These are phyloP conservation scores for Mormyrus iriodes DNA, from an alignment of 2,113 vertebrate genomes.

Conservation along the genomic window DNA sequence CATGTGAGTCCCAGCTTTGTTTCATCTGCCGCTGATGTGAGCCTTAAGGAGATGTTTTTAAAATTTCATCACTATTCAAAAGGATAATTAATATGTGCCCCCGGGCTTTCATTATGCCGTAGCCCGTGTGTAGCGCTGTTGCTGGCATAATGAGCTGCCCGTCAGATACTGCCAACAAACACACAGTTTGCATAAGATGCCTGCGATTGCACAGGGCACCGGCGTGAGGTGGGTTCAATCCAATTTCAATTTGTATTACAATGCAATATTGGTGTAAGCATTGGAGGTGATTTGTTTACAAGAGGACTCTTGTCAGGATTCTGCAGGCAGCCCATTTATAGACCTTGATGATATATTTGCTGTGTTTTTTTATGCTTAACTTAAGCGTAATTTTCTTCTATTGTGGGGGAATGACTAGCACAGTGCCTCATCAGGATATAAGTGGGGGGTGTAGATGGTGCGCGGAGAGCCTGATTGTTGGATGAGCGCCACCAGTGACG, in stretches of 20 bases:
- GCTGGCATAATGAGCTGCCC: conserved; percentile 94
- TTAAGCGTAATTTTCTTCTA: not conserved
- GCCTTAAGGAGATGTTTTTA: conserved; percentile 98
- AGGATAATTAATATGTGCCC: conserved; percentile 99
- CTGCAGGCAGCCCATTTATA: conserved; percentile 62
- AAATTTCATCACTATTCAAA: conserved; percentile 99
- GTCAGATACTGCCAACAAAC: conserved; percentile 79
- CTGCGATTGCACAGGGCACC: conserved; percentile 76
- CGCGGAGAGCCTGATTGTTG: not conserved
- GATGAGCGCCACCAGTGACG: not conserved
- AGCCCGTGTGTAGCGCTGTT: conserved; percentile 79
- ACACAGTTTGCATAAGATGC: conserved; percentile 84
- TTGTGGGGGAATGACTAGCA: not conserved
- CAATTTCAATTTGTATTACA: conserved; percentile 78
- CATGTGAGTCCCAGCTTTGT: conserved; percentile 88
- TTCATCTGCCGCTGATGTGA: conserved; percentile 91
- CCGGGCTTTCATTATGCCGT: conserved; percentile 98
- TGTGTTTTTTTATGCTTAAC: conserved; percentile 47
- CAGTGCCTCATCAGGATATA: not conserved
- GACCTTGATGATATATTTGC: conserved; percentile 40
- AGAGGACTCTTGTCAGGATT: conserved; percentile 67
- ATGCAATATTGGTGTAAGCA: conserved; percentile 59
- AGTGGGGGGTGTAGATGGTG: not conserved
- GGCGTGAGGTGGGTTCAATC: conserved; percentile 59
- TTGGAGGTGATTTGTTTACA: conserved; percentile 78